phyloP scores from a whole-genome alignment of 2,888 invertebrate genomes.

The Cancer borealis region DNA sequence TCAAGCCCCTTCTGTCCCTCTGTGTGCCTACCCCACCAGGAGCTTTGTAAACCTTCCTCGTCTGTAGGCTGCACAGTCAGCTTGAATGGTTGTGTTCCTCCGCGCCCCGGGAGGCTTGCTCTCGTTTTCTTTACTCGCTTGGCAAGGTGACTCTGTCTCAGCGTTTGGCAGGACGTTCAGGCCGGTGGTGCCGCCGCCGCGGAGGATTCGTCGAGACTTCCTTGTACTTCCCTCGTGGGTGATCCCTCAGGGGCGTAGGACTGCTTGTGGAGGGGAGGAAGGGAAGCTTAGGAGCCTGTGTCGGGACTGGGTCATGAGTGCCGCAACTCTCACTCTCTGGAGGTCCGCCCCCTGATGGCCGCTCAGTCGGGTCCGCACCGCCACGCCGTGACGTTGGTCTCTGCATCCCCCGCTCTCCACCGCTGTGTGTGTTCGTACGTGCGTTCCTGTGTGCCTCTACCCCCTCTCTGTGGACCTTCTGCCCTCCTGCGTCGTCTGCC shows the following conservation, averaged over 20 bases:
- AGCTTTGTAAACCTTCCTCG: neutral
- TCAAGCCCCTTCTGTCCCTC: neutral
- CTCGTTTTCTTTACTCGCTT: constrained; percentile 40
- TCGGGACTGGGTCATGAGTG: constrained; percentile 67
- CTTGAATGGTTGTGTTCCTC: constrained; percentile 5
- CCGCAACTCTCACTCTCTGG: constrained; percentile 69
- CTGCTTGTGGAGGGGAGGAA: neutral
- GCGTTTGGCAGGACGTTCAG: constrained; percentile 34
- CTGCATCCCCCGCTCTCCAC: constrained; percentile 36
- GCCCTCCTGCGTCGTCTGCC: constrained; percentile 2
- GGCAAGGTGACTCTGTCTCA: neutral
- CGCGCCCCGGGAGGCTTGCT: neutral
- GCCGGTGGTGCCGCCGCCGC: neutral
- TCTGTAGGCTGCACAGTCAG: neutral
- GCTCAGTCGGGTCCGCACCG: constrained; percentile 70
- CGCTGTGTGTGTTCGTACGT: constrained; percentile 55
- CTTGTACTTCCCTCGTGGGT: neutral
- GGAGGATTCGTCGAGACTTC: neutral
- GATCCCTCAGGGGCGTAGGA: constrained; percentile 35
- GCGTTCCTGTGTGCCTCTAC: constrained; percentile 51
- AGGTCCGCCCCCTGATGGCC: constrained; percentile 62
- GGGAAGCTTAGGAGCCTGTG: constrained; percentile 34
- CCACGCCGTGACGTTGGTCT: constrained; percentile 60
- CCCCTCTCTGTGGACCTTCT: constrained; percentile 42
- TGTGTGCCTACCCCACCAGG: neutral